A percentile compares a stretch with the other conserved stretches of the same genome.
These are phyloP conservation scores for Sphaeridia pumilis DNA, from an alignment of 2,888 invertebrate species.

Conservation along the genomic window DNA sequence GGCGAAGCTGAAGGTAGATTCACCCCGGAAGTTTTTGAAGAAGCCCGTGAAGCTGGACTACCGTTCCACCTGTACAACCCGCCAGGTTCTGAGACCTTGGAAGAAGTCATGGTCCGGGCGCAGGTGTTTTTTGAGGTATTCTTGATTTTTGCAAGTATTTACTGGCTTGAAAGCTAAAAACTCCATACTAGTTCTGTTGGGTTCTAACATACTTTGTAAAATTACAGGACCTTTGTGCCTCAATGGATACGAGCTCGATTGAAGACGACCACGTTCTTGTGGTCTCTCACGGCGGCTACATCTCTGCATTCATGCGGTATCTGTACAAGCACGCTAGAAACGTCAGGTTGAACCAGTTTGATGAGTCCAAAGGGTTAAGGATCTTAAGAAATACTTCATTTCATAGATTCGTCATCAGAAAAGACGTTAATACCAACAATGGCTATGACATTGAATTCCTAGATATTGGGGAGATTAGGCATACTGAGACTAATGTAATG, in stretches of 20 bases:
- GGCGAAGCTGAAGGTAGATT: conserved; percentile 29
- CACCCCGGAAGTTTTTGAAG: conserved; percentile 17
- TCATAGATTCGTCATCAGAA: conserved; percentile 12
- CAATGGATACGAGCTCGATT: not conserved
- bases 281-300: conserved; percentile 30
- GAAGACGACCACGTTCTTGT: conserved; percentile 20
- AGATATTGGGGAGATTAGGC: not conserved
- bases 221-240: not conserved
- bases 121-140: conserved; percentile 21
- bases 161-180: not conserved
- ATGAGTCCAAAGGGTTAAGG: conserved; percentile 13
- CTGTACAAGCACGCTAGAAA: conserved; percentile 8
- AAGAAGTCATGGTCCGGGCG: conserved; percentile 15
- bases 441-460: not conserved
- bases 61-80: conserved; percentile 21
- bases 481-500: not conserved
- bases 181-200: not conserved
- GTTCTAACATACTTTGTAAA: not conserved
- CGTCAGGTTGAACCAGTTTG: conserved; percentile 19
- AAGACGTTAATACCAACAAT: not conserved
- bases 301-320: conserved; percentile 20
- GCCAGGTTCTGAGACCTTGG: conserved; percentile 21
- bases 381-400: conserved; percentile 26
- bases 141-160: too few relatives aligned
- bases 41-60: conserved; percentile 19